phyloP scores from a whole-genome alignment of 2,888 invertebrate species.

The Andricus quercusramuli region DNA sequence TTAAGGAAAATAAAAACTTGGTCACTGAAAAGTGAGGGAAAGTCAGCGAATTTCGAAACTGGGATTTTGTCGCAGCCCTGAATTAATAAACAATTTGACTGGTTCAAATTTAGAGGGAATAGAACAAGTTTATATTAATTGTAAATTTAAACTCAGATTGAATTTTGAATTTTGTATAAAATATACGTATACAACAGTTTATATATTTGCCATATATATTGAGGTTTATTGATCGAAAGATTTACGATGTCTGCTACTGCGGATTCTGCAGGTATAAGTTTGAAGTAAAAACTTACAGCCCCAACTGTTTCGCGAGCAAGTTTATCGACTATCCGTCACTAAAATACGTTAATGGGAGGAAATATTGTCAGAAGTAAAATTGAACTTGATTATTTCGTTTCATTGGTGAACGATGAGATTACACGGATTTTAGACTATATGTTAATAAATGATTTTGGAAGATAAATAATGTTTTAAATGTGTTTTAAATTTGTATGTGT shows the following conservation, averaged over 20 bases:
- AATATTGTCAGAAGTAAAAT: not conserved
- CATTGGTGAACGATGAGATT: not conserved
- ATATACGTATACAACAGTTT: not conserved
- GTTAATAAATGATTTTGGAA: no score
- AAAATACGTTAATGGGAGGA: not conserved
- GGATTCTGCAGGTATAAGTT: not conserved
- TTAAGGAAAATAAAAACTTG: no score
- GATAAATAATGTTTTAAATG: no score
- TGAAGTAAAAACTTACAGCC: not conserved
- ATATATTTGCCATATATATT: not conserved
- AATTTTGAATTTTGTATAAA: not conserved
- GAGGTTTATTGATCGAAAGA: not conserved
- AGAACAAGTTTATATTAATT: not conserved
- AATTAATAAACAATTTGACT: no score
- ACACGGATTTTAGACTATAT: no score
- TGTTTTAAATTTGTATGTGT: no score
- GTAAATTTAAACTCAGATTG: not conserved
- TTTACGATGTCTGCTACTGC: not conserved
- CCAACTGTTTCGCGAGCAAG: not conserved
- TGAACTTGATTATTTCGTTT: not conserved
- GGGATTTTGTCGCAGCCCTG: no score
- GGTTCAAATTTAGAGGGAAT: no score
- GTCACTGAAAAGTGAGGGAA: no score
- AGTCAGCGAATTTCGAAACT: no score
- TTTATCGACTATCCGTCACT: not conserved